Evolutionary conservation across 2,888 invertebrate species (phyloP).

Genomic region (Magallana nippona): DNA sequence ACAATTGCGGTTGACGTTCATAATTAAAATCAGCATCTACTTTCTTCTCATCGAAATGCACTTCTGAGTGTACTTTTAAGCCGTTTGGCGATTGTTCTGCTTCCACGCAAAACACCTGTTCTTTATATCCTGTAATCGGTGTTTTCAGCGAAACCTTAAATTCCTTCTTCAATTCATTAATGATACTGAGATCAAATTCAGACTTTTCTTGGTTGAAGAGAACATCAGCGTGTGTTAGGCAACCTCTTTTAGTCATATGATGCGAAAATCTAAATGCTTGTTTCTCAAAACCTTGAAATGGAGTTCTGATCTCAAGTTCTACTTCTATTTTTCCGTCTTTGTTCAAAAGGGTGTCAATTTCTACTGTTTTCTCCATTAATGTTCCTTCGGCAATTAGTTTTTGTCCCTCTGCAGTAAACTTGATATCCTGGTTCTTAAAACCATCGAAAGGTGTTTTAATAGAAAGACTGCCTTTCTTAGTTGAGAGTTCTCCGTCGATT

Average conservation of each 20-base stretch:
- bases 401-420: background rate
- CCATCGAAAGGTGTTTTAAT: slow-evolving; percentile 36
- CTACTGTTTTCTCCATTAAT: slow-evolving; percentile 7
- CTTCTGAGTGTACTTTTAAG: background rate
- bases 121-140: slow-evolving; percentile 36
- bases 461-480: background rate
- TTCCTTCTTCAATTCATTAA: background rate
- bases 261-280: slow-evolving; percentile 44
- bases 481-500: background rate
- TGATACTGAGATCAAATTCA: slow-evolving; percentile 34
- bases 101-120: background rate
- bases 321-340: slow-evolving; percentile 46
- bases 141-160: slow-evolving; percentile 35
- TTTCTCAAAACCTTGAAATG: slow-evolving; percentile 51
- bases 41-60: background rate
- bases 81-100: background rate
- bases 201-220: slow-evolving; percentile 39
- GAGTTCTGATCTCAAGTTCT: slow-evolving; percentile 58
- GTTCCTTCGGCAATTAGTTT: slow-evolving; percentile 5
- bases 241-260: slow-evolving; percentile 42
- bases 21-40: background rate
- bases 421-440: background rate
- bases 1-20: background rate
- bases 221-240: slow-evolving; percentile 48
- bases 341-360: slow-evolving; percentile 41